phyloP scores from a whole-genome alignment of 2,113 vertebrate genomes.

The Calidris pygmaea region DNA sequence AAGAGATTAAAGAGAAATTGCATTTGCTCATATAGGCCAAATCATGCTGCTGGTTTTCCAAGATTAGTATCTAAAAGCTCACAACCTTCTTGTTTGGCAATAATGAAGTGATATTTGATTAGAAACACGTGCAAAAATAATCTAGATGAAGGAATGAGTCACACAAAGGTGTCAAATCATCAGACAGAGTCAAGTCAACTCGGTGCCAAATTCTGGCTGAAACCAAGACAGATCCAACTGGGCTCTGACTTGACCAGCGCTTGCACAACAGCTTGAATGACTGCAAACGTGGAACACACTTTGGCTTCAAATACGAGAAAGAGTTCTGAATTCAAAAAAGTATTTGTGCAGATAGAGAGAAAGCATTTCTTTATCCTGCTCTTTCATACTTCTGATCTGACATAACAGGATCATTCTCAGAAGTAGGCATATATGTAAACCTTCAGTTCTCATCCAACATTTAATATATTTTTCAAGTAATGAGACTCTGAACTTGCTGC shows the following conservation, averaged over 20 bases:
- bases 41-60: not conserved
- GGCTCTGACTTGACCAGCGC: not conserved
- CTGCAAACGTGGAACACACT: not conserved
- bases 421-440: not conserved
- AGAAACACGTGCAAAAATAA: not conserved
- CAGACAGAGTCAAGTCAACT: not conserved
- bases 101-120: not conserved
- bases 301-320: accelerated
- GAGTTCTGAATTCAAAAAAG: not conserved
- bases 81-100: not conserved
- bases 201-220: not conserved
- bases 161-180: slow-evolving; percentile 1
- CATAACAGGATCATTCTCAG: not conserved
- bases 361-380: not conserved
- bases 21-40: not conserved
- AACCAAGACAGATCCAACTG: not conserved
- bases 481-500: not conserved
- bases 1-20: not conserved
- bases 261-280: not conserved
- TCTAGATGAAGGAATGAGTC: not conserved
- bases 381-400: not conserved
- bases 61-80: not conserved
- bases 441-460: not conserved
- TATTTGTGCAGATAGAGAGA: not conserved
- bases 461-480: not conserved